Conservation (phyloP, 2,888 invertebrate species). For the Diarsia dahlii region DNA sequence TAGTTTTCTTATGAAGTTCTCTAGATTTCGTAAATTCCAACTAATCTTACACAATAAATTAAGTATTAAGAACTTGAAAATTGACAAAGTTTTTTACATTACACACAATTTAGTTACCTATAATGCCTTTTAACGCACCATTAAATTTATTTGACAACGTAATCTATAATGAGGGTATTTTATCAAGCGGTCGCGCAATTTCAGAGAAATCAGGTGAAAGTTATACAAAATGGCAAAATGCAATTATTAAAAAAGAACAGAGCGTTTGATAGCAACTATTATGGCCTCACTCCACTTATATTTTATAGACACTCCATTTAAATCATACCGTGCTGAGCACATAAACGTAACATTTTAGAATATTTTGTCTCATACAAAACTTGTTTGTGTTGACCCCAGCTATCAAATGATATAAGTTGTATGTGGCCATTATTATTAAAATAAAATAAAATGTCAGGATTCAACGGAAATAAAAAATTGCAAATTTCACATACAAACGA, state of each 20-base stretch:
- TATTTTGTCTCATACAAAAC: too few species aligned
- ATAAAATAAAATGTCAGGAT: too few species aligned
- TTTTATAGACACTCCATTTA: not conserved
- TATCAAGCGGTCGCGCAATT: slow-evolving; percentile 55
- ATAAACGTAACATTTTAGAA: too few species aligned
- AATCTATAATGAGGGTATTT: slow-evolving; percentile 59
- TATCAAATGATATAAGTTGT: too few species aligned
- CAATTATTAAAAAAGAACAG: slow-evolving; percentile 52
- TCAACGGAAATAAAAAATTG: too few species aligned
- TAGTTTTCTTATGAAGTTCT: not conserved
- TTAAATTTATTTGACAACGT: slow-evolving; percentile 52
- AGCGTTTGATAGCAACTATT: slow-evolving; percentile 32
- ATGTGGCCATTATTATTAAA: too few species aligned
- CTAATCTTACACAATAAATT: slow-evolving; percentile 2
- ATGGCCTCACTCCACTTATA: not conserved
- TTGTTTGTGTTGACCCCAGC: too few species aligned
- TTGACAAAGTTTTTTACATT: slow-evolving; percentile 7
- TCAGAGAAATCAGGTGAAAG: slow-evolving; percentile 66
- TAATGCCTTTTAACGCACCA: slow-evolving; percentile 51
- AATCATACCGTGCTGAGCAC: not conserved
- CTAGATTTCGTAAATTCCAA: not conserved
- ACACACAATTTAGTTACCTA: slow-evolving; percentile 11
- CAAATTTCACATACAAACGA: not conserved
- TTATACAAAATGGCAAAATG: slow-evolving; percentile 38
- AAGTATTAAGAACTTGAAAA: not conserved